These are phyloP conservation scores for Holcopasites calliopsidis DNA, from an alignment of 1,140 invertebrate species.

Conservation along the genomic window DNA sequence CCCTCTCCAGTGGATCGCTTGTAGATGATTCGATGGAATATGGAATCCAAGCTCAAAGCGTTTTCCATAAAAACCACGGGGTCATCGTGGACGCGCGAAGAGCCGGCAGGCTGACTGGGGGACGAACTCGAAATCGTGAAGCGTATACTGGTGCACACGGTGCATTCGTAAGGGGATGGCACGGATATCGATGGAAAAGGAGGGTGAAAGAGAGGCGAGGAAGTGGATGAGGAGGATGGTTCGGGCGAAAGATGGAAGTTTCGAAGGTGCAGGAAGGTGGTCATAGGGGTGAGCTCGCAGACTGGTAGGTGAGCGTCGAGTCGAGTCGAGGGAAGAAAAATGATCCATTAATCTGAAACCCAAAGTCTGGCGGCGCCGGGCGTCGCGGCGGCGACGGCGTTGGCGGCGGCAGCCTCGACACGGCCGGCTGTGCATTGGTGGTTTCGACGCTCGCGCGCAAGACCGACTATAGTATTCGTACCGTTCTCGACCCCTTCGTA, in stretches of 20 bases:
- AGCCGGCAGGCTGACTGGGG: background rate
- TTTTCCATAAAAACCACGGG: constrained; percentile 10
- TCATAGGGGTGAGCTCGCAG: constrained; percentile 61
- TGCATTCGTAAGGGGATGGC: constrained; percentile 10
- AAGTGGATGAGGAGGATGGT: background rate
- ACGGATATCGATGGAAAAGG: background rate
- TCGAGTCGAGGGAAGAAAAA: constrained; percentile 79
- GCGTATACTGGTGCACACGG: background rate
- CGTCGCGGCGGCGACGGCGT: constrained; percentile 74
- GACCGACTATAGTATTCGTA: constrained; percentile 42
- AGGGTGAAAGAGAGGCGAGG: background rate
- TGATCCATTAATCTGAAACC: constrained; percentile 80
- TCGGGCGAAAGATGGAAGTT: constrained; percentile 60
- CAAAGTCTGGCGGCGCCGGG: constrained; percentile 79
- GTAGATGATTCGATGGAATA: background rate
- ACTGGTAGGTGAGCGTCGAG: constrained; percentile 74
- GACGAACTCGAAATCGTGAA: constrained; percentile 1
- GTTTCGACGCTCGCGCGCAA: constrained; percentile 70
- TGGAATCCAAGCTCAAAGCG: background rate
- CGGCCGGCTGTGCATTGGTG: constrained; percentile 47
- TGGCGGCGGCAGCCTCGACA: constrained; percentile 54
- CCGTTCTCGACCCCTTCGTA: constrained; percentile 8
- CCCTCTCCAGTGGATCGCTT: background rate
- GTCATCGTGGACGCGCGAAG: constrained; percentile 13
- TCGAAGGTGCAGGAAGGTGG: constrained; percentile 68